Evolutionary conservation across 2,888 invertebrate genomes (phyloP).

Genomic region (Altica lythri): DNA sequence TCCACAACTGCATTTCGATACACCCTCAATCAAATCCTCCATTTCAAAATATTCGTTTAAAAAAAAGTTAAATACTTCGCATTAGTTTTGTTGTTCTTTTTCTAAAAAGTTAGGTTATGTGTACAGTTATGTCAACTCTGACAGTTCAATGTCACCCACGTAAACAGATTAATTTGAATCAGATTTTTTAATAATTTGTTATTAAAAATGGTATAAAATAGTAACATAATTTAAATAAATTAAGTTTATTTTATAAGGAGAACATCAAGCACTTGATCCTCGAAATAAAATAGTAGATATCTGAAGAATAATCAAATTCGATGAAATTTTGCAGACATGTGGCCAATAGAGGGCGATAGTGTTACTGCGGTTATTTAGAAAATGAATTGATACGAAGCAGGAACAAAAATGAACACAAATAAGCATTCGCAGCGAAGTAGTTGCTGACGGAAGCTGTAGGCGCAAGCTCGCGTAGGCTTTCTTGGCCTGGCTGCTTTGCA

Average conservation of each 20-base stretch:
- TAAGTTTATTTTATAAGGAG: too few species aligned
- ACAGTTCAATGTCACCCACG: neutral
- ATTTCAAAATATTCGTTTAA: constrained; percentile 21
- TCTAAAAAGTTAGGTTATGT: constrained; percentile 23
- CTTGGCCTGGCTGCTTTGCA: constrained; percentile 40
- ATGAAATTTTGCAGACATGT: neutral
- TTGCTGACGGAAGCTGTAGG: constrained; percentile 40
- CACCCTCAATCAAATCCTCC: constrained; percentile 28
- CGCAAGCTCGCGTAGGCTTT: constrained; percentile 42
- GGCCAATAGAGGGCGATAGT: constrained; percentile 23
- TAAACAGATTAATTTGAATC: too few species aligned
- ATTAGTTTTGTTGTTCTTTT: constrained; percentile 26
- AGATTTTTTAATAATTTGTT: too few species aligned
- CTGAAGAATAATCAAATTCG: neutral
- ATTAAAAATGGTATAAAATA: too few species aligned
- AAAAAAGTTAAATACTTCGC: constrained; percentile 3
- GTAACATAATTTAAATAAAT: too few species aligned
- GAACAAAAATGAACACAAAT: constrained; percentile 34
- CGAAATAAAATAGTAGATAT: too few species aligned
- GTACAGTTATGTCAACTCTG: neutral
- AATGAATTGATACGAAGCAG: constrained; percentile 18
- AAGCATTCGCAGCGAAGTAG: constrained; percentile 28
- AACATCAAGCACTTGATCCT: too few species aligned
- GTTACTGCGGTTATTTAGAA: constrained; percentile 31
- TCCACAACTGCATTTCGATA: constrained; percentile 31